phyloP scores from a whole-genome alignment of 2,888 invertebrate species.

The Acrobasis repandana region DNA sequence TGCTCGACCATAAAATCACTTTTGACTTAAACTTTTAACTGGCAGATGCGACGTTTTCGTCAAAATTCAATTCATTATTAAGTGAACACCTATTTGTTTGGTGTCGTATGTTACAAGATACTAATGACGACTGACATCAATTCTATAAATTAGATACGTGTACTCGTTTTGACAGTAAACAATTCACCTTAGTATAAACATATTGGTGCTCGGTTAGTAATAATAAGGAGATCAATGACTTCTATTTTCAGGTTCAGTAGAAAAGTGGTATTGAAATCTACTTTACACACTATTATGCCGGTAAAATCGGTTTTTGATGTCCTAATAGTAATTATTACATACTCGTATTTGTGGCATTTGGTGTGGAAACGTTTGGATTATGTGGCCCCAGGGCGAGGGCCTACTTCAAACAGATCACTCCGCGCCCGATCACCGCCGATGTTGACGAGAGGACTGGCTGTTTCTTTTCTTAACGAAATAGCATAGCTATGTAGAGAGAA shows the following conservation, averaged over 20 bases:
- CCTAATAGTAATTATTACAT: too few species aligned
- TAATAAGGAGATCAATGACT: neutral
- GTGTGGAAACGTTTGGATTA: too few species aligned
- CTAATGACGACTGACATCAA: constrained; percentile 77
- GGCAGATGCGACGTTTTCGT: constrained; percentile 52
- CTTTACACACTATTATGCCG: too few species aligned
- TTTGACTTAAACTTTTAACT: constrained; percentile 25
- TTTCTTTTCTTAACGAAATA: too few species aligned
- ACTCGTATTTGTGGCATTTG: too few species aligned
- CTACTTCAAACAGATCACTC: too few species aligned
- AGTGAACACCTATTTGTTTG: constrained; percentile 80
- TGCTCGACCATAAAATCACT: constrained; percentile 35
- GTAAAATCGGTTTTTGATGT: too few species aligned
- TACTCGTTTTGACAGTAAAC: constrained; percentile 28
- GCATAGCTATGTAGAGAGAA: too few species aligned
- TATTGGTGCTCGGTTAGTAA: neutral
- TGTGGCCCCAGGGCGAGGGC: too few species aligned
- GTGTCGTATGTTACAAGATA: constrained; percentile 76
- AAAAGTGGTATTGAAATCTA: too few species aligned
- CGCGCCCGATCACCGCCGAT: too few species aligned
- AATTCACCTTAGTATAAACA: constrained; percentile 11
- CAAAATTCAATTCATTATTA: constrained; percentile 68
- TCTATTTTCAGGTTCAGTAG: neutral
- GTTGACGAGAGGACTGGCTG: too few species aligned
- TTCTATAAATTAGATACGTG: constrained; percentile 59